phyloP scores from a whole-genome alignment of 2,797 vertebrate species.

The Remorina albescens region DNA sequence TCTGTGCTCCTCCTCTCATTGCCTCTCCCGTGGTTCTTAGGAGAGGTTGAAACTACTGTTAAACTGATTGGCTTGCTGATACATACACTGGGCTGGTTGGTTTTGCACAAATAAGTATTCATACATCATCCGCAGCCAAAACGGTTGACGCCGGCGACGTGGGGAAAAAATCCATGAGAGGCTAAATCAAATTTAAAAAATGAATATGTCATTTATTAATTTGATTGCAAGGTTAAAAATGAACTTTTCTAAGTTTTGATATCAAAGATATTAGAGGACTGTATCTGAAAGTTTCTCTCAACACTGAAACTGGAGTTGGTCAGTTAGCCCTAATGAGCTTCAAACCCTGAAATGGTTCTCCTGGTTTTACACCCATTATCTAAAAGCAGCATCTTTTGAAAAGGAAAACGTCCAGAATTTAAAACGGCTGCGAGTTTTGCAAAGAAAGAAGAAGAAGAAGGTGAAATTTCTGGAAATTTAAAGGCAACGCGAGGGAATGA shows the following conservation, averaged over 20 bases:
- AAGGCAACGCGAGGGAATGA: constrained; percentile 25
- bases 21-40: constrained; percentile 23
- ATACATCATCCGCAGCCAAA: too few relatives aligned
- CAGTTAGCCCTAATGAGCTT: constrained; percentile 3
- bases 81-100: neutral
- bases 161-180: neutral
- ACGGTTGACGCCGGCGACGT: neutral
- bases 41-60: constrained; percentile 51
- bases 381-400: neutral
- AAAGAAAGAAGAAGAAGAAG: neutral
- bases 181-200: neutral
- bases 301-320: neutral
- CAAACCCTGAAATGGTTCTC: neutral
- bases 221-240: constrained; percentile 6
- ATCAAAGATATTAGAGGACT: neutral
- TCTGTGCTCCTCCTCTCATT: constrained; percentile 27
- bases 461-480: constrained; percentile 8
- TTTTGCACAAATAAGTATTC: neutral
- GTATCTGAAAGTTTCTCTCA: neutral
- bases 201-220: neutral
- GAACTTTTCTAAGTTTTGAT: neutral
- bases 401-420: neutral
- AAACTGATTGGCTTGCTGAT: constrained; percentile 40
- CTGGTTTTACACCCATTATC: too few relatives aligned
- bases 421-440: neutral